Evolutionary conservation across 2,797 vertebrate species (phyloP).

Genomic region (Eulemur albifrons): DNA sequence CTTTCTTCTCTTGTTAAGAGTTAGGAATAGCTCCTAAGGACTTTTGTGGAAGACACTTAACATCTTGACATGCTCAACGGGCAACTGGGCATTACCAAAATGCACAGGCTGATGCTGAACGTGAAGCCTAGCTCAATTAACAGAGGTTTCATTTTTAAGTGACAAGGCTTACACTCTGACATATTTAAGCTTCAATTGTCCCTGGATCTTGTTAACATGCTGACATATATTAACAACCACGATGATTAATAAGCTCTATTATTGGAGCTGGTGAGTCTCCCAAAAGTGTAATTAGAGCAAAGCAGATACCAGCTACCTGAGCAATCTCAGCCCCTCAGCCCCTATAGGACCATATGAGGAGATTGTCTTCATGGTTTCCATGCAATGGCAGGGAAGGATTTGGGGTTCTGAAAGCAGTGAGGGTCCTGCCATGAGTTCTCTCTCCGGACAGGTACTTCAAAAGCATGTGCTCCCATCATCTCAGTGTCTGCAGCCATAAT

Average conservation of each 20-base stretch:
- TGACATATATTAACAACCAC: background rate
- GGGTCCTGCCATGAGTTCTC: background rate
- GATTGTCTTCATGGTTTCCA: background rate
- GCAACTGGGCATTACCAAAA: background rate
- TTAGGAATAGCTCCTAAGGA: background rate
- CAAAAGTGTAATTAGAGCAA: background rate
- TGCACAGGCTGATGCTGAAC: background rate
- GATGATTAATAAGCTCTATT: background rate
- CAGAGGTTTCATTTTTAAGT: background rate
- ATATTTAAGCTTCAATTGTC: background rate
- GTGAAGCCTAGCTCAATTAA: background rate
- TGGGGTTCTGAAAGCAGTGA: background rate
- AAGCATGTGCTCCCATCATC: background rate
- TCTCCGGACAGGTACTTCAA: background rate
- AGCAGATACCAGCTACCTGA: background rate
- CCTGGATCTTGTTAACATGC: background rate
- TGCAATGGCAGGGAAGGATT: background rate
- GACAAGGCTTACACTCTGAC: background rate
- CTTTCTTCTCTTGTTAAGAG: background rate
- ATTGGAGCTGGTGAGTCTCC: background rate
- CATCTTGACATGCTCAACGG: background rate
- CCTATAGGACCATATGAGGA: background rate
- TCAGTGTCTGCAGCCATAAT: background rate
- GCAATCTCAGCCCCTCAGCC: background rate
- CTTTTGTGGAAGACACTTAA: background rate